These are phyloP conservation scores for Zelleria hepariella DNA, from an alignment of 2,888 invertebrate genomes.

Conservation along the genomic window DNA sequence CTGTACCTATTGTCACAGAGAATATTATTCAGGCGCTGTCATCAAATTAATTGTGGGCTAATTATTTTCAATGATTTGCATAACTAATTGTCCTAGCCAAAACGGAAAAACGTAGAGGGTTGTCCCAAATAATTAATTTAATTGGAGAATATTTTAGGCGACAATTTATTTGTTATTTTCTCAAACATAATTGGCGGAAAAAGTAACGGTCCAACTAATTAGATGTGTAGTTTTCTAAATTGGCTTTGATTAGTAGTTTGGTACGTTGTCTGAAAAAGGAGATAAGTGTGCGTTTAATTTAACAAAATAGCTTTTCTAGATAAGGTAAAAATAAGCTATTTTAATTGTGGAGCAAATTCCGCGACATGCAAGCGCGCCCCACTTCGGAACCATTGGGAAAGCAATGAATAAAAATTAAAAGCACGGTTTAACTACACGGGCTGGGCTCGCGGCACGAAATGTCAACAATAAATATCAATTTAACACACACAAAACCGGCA, in stretches of 20 bases:
- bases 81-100: background rate
- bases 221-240: background rate
- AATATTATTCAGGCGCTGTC: background rate
- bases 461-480: conserved; percentile 63
- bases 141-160: background rate
- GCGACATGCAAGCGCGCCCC: background rate
- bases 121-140: background rate
- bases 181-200: background rate
- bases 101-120: background rate
- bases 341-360: conserved; percentile 23
- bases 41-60: background rate
- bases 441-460: conserved; percentile 44
- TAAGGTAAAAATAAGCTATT: conserved; percentile 9
- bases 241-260: background rate
- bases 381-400: conserved; percentile 15
- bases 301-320: background rate
- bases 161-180: background rate
- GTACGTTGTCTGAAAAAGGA: background rate
- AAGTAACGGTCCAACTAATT: background rate
- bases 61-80: background rate
- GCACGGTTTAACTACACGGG: conserved; percentile 26
- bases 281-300: background rate
- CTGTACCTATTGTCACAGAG: background rate
- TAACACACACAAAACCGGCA: conserved; percentile 38
- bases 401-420: conserved; percentile 27